Base-by-base conservation (phyloP, 2,797 vertebrate genomes). In the Manis crassicaudata region DNA sequence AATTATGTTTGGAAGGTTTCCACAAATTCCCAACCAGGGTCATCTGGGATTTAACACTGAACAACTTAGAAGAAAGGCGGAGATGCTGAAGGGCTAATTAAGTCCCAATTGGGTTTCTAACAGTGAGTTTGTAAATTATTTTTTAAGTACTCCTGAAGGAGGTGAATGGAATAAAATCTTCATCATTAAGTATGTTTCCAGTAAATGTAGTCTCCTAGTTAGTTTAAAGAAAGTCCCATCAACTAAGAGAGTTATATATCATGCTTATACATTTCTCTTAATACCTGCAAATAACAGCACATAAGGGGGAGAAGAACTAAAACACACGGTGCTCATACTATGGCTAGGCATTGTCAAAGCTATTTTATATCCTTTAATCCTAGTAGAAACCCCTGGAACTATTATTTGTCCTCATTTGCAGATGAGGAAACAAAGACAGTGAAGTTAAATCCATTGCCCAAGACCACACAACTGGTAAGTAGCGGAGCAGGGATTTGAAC, bases 131-230 rank as follows among this genome's bases (percentile, higher is more conserved):
- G 60, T 89, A 92, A 96, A 95, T 86, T 97, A 95, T 96, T 95
- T 97, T 46, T 97, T 96, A 97, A 97, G 93, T 65, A 91, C 91
- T 96, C 96, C 65, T 1, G 75, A 97, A 92, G 95, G 96, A 97
- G 92, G 76, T 23, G 91, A 94, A n/a, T 21, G 63, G 94, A 96
- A 85, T 96, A 81, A 97, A 95, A 93, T 43, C 89, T 96, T 91
- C 85, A 95, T 97, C 88, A 95, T 96, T 97, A 97, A 97, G 79
- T 90, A 80, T 85, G 79, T 76, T 96, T 80, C 93, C 73, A 79
- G 65, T 93, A 97, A 96, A 93, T 95, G 95, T 88, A 95, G 58
- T n/a, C 43, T 94, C 81, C 88, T 87, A 17, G 60, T 89, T 94
- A 76, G 82, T 83, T 83, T 89, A 84, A 68, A 77, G 72, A 90